Evolutionary conservation across 2,888 invertebrate species (phyloP).

Genomic region (Andrena flavipes): DNA sequence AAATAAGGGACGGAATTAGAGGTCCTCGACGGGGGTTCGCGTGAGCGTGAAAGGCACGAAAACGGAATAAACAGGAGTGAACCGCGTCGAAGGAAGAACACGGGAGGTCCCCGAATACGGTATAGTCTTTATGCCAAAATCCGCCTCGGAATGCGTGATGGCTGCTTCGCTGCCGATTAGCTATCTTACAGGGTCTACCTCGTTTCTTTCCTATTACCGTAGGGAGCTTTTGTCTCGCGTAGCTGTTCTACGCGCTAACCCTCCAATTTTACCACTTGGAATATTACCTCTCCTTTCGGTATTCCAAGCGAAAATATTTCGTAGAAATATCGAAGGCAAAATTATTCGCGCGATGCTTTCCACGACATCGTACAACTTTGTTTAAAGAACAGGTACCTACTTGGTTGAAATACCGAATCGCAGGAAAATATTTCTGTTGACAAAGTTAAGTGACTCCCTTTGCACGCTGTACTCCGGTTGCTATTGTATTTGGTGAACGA

Average conservation of each 20-base stretch:
- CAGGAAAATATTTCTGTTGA: too few species aligned
- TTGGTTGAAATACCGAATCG: too few species aligned
- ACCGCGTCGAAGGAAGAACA: slow-evolving; percentile 13
- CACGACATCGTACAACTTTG: background rate
- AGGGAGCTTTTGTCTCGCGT: background rate
- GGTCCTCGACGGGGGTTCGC: slow-evolving; percentile 29
- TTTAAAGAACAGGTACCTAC: background rate
- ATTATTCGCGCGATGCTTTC: too few species aligned
- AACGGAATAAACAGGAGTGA: slow-evolving; percentile 40
- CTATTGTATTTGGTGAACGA: slow-evolving; percentile 10
- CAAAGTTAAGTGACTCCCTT: too few species aligned
- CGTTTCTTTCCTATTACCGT: background rate
- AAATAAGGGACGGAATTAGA: slow-evolving; percentile 70
- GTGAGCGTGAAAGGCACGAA: slow-evolving; percentile 26
- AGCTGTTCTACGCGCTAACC: background rate
- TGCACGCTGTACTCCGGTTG: background rate
- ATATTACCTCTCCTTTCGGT: background rate
- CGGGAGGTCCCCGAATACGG: background rate
- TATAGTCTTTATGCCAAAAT: slow-evolving; percentile 15
- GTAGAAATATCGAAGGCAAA: background rate
- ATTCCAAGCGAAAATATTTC: background rate
- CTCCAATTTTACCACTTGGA: background rate
- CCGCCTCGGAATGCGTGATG: slow-evolving; percentile 24
- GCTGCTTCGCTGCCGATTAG: slow-evolving; percentile 45
- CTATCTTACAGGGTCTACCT: slow-evolving; percentile 21